Conservation (phyloP, 2,113 vertebrate genomes). For the Ammospiza caudacuta region DNA sequence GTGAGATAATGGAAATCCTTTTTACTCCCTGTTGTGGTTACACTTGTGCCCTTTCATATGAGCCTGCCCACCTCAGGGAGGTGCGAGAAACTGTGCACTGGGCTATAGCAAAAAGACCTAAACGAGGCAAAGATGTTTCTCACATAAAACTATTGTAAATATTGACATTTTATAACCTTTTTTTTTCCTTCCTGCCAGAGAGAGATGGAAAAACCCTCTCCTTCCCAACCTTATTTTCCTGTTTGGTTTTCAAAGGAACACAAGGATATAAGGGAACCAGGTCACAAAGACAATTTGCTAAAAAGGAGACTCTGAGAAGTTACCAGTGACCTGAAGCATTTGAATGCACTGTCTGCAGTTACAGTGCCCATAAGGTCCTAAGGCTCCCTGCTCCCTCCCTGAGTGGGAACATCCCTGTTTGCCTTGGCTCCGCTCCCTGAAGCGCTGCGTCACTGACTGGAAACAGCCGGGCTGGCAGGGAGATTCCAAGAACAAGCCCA, state of each 20-base stretch:
- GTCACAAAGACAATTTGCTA: background rate
- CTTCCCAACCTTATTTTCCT: background rate
- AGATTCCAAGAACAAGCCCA: slow-evolving; percentile 13
- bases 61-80: background rate
- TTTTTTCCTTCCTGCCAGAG: background rate
- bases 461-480: background rate
- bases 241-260: background rate
- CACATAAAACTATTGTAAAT: background rate
- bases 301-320: background rate
- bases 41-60: background rate
- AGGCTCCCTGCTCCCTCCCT: background rate
- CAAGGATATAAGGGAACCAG: background rate
- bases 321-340: background rate
- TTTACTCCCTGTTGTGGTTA: background rate
- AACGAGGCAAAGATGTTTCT: background rate
- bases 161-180: background rate
- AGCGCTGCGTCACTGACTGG: background rate
- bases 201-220: background rate
- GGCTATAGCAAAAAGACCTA: background rate
- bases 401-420: background rate
- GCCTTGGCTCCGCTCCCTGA: slow-evolving; percentile 17
- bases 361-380: background rate
- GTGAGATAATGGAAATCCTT: background rate
- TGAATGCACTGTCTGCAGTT: background rate
- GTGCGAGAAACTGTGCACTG: background rate